A percentile compares a stretch with the other conserved stretches of the same genome.
Conservation (phyloP, 2,888 invertebrate genomes). For the Gandaritis pyraliata region DNA sequence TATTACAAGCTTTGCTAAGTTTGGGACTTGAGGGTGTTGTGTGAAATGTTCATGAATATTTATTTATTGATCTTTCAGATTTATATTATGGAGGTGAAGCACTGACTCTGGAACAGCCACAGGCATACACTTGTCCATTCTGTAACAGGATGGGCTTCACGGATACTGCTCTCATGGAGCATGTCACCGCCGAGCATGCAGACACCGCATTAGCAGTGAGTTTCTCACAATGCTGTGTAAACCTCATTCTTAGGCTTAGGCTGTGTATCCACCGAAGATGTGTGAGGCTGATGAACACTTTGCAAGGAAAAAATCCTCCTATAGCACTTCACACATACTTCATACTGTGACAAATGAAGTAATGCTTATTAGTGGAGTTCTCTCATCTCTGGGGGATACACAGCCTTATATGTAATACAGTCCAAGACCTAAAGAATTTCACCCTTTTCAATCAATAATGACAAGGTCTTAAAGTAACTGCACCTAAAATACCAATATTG, state of each 20-base stretch:
- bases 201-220: conserved; percentile 95
- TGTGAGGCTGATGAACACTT: too few species aligned
- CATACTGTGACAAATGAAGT: too few species aligned
- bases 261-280: too few species aligned
- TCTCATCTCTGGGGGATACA: too few species aligned
- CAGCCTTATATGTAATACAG: too few species aligned
- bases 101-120: conserved; percentile 95
- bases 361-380: too few species aligned
- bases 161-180: conserved; percentile 95
- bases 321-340: too few species aligned
- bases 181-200: conserved; percentile 95
- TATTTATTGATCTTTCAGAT: conserved; percentile 82
- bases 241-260: background rate
- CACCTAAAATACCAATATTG: conserved; percentile 19
- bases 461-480: conserved; percentile 18
- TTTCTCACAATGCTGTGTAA: conserved; percentile 27
- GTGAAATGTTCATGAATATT: too few species aligned
- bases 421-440: background rate
- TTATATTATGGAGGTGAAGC: conserved; percentile 98
- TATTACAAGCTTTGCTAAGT: too few species aligned
- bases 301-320: too few species aligned
- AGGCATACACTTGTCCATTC: conserved; percentile 98
- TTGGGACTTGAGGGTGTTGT: too few species aligned
- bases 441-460: conserved; percentile 18
- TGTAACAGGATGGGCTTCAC: conserved; percentile 98